Evolutionary conservation across 2,888 invertebrate genomes (phyloP).

Genomic region (Eupelmus urozonus): DNA sequence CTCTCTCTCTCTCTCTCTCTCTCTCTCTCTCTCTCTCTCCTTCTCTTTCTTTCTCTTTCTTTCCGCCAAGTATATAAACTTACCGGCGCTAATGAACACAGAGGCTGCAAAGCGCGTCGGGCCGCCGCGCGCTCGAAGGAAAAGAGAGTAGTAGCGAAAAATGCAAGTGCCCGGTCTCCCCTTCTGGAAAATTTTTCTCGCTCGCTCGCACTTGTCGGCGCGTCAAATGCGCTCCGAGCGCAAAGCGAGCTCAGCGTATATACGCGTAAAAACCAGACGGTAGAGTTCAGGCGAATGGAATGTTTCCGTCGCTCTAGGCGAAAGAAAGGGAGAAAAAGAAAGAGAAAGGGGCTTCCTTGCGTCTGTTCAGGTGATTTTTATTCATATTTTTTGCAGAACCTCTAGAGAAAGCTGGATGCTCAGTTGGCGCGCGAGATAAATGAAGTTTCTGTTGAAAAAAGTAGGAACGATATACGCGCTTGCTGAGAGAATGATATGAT

Average conservation of each 20-base stretch:
- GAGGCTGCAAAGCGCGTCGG: not conserved
- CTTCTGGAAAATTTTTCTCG: not conserved
- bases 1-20: not conserved
- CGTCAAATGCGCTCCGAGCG: no score
- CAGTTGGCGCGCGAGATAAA: not conserved
- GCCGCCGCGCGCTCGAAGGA: not conserved
- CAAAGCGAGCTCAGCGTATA: no score
- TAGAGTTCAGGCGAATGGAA: not conserved
- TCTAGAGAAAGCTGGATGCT: not conserved
- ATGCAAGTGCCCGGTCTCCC: not conserved
- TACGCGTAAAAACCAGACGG: no score
- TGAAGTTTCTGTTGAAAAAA: no score
- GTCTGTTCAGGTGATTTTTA: no score
- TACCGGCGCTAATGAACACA: constrained; percentile 27
- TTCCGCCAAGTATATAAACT: constrained; percentile 2
- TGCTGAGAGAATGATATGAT: no score
- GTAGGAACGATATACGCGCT: no score
- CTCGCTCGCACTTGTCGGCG: not conserved
- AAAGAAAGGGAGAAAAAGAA: not conserved
- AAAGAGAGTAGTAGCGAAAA: constrained; percentile 1
- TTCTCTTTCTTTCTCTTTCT: not conserved
- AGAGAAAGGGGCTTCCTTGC: not conserved
- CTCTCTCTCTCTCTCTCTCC: not conserved
- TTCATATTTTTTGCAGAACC: not conserved
- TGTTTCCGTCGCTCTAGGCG: not conserved